Base-by-base conservation (phyloP, 2,888 invertebrate genomes). In the Melanotus villosus region DNA sequence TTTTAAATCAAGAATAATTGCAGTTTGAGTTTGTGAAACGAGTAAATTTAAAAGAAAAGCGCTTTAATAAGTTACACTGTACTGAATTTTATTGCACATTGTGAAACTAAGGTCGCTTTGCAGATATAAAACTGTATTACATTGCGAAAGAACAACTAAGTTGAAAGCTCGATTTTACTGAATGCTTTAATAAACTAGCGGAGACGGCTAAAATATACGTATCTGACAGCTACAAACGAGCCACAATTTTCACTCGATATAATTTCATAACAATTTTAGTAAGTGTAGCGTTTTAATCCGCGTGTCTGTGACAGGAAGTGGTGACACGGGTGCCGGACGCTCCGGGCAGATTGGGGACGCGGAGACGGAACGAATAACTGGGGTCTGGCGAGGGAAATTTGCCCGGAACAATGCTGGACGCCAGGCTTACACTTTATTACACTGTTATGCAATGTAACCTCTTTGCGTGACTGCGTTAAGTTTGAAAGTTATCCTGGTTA, bases 181-280 rank as follows among this genome's bases (percentile, higher is more conserved):
- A 34, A 43, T 47, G 19, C 14, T 56, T 34, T 21, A 45, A 34
- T 57, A 34, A 56, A 56, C 32, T 36, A 57, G 14, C 34, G 41
- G 36, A 19, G 4, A 41, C 30, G 38, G 18, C 50, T 63, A 43
- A 41, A 54, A 43, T 50, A 63, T 52, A 52, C 52, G 59, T 34
- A 59, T 59, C 43, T 68, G 63, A 57, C 68, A 62, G 62, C 21
- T 56, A 62, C 64, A 70, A 70, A 62, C 50, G 65, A 52, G 50
- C 62, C 62, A 43, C 65, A 78, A 75, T 80, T 81, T 80, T 81
- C 81, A 77, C 79, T 79, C 80, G 79, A 81, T 81, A 81, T 81
- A 81, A 80, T 81, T 81, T 80, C 80, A 80, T 79, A 80, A 80
- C 79, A 77, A 78, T 80, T 80, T 80, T 77, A 77, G 76, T 75